A percentile compares a stretch with the other conserved stretches of the same genome.
Conservation (phyloP, 2,888 invertebrate species). For the Blera fallax region DNA sequence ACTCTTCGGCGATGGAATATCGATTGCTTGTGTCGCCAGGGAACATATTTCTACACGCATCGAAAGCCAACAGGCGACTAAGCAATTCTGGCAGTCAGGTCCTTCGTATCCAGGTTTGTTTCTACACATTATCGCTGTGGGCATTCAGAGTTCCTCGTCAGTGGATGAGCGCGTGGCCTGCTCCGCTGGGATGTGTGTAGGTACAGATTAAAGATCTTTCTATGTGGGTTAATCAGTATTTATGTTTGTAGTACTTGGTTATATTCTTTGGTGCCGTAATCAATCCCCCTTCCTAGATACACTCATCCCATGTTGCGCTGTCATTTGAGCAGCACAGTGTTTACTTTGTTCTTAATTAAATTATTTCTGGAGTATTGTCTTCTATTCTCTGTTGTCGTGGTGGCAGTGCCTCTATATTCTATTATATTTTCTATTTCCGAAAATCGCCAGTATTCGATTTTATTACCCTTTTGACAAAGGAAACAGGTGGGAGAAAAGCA, state of each 20-base stretch:
- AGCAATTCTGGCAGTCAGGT: constrained; percentile 5
- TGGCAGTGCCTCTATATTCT: constrained; percentile 2
- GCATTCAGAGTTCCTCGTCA: constrained; percentile 9
- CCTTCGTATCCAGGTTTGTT: constrained; percentile 6
- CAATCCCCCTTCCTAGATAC: constrained; percentile 16
- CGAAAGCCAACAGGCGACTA: background rate
- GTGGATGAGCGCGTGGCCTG: constrained; percentile 8
- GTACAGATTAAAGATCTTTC: constrained; percentile 5
- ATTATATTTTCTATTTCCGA: constrained; percentile 16
- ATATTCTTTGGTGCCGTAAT: constrained; percentile 35
- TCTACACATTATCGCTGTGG: constrained; percentile 30
- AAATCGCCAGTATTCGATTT: constrained; percentile 17
- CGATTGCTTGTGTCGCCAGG: constrained; percentile 26
- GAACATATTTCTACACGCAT: constrained; percentile 4
- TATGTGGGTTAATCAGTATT: constrained; percentile 47
- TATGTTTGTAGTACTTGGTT: constrained; percentile 33
- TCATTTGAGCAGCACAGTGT: constrained; percentile 35
- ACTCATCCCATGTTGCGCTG: constrained; percentile 1
- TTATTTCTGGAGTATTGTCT: constrained; percentile 38
- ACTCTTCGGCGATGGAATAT: background rate
- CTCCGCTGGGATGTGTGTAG: background rate
- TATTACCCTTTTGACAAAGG: constrained; percentile 25
- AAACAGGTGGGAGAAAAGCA: background rate
- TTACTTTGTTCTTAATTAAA: constrained; percentile 53
- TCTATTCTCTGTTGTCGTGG: constrained; percentile 6